Percentiles rank a stretch among this genome's conserved stretches.
Evolutionary conservation across 2,797 vertebrate genomes (phyloP).

Genomic region (Trachurus trachurus): DNA sequence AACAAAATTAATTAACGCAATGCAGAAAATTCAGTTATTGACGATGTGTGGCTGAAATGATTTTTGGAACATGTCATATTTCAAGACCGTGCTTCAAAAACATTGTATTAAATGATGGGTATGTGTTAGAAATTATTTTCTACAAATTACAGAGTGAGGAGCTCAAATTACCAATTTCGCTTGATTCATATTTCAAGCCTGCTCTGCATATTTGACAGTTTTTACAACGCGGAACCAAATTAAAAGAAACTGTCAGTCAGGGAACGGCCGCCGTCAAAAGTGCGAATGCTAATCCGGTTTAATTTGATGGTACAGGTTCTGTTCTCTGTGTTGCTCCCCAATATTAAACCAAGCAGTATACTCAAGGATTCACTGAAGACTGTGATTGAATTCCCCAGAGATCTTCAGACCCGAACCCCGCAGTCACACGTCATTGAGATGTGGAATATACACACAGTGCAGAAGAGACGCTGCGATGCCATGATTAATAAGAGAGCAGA

Average conservation of each 20-base stretch:
- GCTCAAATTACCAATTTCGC: conserved; percentile 1
- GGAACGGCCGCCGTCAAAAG: not conserved
- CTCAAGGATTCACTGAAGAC: conserved; percentile 26
- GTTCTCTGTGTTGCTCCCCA: conserved; percentile 14
- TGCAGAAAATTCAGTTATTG: conserved; percentile 14
- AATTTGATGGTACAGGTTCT: not conserved
- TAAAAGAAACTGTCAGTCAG: conserved; percentile 27
- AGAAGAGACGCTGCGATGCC: conserved; percentile 12
- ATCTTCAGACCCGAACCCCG: conserved; percentile 16
- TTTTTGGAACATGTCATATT: not conserved
- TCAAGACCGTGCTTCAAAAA: not conserved
- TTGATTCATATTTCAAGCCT: not conserved
- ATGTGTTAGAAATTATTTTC: conserved; percentile 12
- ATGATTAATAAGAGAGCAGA: conserved; percentile 40
- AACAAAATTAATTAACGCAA: conserved; percentile 34
- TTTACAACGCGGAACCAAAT: conserved; percentile 10
- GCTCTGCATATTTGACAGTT: conserved; percentile 17
- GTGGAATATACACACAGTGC: conserved; percentile 38
- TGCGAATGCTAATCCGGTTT: conserved; percentile 26
- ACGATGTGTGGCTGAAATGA: conserved; percentile 12
- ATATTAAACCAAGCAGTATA: conserved; percentile 31
- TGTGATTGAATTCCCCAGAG: conserved; percentile 32
- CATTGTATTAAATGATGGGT: not conserved
- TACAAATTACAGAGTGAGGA: conserved; percentile 18
- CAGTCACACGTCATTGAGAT: conserved; percentile 36